Evolutionary conservation across 2,888 invertebrate genomes (phyloP).

Genomic region (Agriotes lineatus): DNA sequence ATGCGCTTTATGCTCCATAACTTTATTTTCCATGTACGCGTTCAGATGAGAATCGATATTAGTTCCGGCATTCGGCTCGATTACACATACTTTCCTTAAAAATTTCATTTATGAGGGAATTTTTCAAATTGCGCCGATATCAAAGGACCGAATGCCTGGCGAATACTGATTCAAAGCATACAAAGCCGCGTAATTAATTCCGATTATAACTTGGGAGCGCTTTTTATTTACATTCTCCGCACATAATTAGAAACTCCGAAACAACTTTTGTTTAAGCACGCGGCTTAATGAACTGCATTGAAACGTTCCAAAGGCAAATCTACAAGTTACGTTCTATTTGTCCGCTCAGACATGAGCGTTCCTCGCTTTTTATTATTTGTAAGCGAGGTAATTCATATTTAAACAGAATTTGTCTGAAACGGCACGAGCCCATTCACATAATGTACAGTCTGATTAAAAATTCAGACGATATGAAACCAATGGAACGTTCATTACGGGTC

Average conservation of each 20-base stretch:
- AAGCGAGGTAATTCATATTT: conserved; percentile 15
- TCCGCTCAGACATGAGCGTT: not conserved
- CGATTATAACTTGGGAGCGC: not conserved
- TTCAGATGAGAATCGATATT: conserved; percentile 36
- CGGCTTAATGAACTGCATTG: conserved; percentile 28
- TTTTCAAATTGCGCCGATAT: conserved; percentile 15
- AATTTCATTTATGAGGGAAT: conserved; percentile 17
- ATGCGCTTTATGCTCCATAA: conserved; percentile 27
- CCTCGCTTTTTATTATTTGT: conserved; percentile 9
- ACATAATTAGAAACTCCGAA: conserved; percentile 28
- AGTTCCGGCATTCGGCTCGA: conserved; percentile 35
- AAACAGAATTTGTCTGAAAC: conserved; percentile 7
- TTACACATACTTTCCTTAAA: conserved; percentile 31
- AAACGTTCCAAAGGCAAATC: conserved; percentile 13
- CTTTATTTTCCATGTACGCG: conserved; percentile 36
- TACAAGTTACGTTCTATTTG: conserved; percentile 19
- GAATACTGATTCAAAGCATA: conserved; percentile 3
- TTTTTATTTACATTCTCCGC: conserved; percentile 16
- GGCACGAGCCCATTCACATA: conserved; percentile 4
- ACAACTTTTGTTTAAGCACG: conserved; percentile 3
- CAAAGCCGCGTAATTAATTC: conserved; percentile 13
- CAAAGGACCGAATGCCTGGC: not conserved
- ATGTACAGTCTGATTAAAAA: conserved; percentile 12
- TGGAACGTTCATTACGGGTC: no score
- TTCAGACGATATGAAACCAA: conserved; percentile 11